Evolutionary conservation across 2,113 vertebrate species (phyloP), one percentile per base, ranked within the genome.

Genomic region (Lepisosteus oculatus): DNA sequence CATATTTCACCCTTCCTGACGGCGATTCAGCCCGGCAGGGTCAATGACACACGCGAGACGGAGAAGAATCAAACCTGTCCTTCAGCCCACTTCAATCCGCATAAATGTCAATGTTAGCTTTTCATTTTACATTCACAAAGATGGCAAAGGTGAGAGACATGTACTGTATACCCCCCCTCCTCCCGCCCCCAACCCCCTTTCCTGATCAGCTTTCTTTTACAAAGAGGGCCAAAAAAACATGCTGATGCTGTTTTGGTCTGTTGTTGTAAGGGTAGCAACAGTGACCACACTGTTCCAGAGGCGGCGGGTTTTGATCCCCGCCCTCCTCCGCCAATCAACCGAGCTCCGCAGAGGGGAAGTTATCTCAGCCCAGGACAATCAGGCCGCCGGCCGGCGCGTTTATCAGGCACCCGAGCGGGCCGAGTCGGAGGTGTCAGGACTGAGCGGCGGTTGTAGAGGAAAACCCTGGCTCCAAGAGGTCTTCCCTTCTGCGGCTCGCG

Each of bases 391-490:
- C 80, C 77, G 13, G 43, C 55, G 78, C 79, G 76, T 78, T 80
- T 78, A 77, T 63, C 45, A 44, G 71, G 57, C 14, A 74, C 72
- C 76, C 74, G 66, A 70, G 68, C 73, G 62, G 67, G 72, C 72
- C 87, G 85, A 88, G 85, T 86, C 80, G 85, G 85, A 94, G 90
- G 88, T 93, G 93, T 91, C 84, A 87, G 89, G 83, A 81, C 85
- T 84, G 85, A 88, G 84, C 87, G 84, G 86, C 91, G 91, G 79
- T 92, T 89, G 89, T 84, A 85, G 86, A 93, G 95, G 95, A 90
- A 87, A 91, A 91, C 86, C 84, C 78, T 87, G 94, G 95, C 95
- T 95, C 94, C 92, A 88, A 66, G 72, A 79, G 91, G 88, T 83
- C 92, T 87, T 86, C 90, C 83, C 85, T 77, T 79, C 74, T 78